Conservation (phyloP, 1,140 invertebrate genomes). For the Drosophila sturtevanti region DNA sequence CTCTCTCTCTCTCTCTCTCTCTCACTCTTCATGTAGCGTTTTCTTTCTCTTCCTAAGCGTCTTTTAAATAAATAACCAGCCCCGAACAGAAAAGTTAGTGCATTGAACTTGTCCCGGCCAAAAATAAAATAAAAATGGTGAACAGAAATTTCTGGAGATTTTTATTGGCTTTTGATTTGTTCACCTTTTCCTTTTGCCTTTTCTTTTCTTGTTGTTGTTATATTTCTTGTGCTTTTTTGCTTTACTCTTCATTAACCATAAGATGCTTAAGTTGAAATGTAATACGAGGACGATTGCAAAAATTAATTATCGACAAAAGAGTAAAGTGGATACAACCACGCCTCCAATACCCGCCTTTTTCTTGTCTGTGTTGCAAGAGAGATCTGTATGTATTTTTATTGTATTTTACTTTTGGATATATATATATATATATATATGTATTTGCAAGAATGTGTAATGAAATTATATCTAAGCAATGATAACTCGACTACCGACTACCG, state of each 20-base stretch:
- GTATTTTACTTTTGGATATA: not conserved
- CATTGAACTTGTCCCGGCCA: conserved; percentile 11
- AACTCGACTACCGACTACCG: conserved; percentile 10
- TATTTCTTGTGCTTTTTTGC: too few species aligned
- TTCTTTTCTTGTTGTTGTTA: conserved; percentile 23
- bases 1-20: conserved; percentile 13
- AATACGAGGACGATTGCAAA: conserved; percentile 58
- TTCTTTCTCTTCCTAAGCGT: conserved; percentile 53
- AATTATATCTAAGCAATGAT: conserved; percentile 38
- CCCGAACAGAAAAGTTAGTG: not conserved
- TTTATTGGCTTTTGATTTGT: conserved; percentile 80
- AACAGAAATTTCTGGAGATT: conserved; percentile 33
- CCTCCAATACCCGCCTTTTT: conserved; percentile 53
- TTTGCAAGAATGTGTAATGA: conserved; percentile 37
- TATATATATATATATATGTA: too few species aligned
- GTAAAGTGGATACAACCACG: conserved; percentile 20
- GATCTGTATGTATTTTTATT: not conserved
- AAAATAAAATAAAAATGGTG: conserved; percentile 19
- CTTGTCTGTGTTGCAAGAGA: conserved; percentile 40
- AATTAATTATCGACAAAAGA: conserved; percentile 66
- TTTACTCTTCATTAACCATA: conserved; percentile 57
- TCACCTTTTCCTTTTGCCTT: conserved; percentile 29
- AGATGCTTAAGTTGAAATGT: conserved; percentile 68
- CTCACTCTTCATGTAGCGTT: not conserved
- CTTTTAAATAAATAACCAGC: conserved; percentile 75